Base-by-base conservation (phyloP, 1,140 invertebrate genomes). In the Melitaea cinxia region DNA sequence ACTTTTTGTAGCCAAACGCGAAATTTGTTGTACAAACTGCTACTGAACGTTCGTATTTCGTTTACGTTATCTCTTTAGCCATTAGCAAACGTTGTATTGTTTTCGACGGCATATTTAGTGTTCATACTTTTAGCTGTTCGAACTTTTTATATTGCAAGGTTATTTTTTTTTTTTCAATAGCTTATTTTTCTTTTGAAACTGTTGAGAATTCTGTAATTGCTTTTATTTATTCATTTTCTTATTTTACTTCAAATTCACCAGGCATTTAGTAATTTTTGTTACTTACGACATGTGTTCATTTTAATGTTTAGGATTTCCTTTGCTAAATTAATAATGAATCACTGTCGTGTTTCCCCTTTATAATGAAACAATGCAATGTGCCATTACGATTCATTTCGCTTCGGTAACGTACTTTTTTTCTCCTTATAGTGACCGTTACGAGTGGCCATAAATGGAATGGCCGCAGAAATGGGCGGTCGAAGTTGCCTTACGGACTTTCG, bases 391-490 rank as follows among this genome's bases (percentile, higher is more conserved):
- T 78, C 73, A 73, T 80, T 77, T 74, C 74, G 69, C 60, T 66
- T 66, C 72, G 67, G 69, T 42, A 69, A 68, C 64, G 61, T 68
- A 58, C 68, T 80, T 75, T 80, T 39, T 78, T 83, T 75, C 70
- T 72, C 68, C 55, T 69, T 70, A 57, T 68, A 73, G 73, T 70
- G 72, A 64, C 74, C 71, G 75, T 79, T 83, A 76, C 70, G 74
- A 73, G 52, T 62, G 71, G 69, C 73, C 70, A 79, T 83, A 82
- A 85, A 83, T 56, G 75, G 77, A 82, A 83, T 75, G 74, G 76
- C 70, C 70, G 37, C 60, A 55, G 63, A 60, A 81, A 78, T 78
- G 77, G 77, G 54, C 75, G 75, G 65, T 54, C 69, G 64, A 70
- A 72, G 67, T 72, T 75, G 74, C 73, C 74, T 80, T 78, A 74